phyloP scores from a whole-genome alignment of 2,113 vertebrate species.

The Dicerorhinus sumatrensis region DNA sequence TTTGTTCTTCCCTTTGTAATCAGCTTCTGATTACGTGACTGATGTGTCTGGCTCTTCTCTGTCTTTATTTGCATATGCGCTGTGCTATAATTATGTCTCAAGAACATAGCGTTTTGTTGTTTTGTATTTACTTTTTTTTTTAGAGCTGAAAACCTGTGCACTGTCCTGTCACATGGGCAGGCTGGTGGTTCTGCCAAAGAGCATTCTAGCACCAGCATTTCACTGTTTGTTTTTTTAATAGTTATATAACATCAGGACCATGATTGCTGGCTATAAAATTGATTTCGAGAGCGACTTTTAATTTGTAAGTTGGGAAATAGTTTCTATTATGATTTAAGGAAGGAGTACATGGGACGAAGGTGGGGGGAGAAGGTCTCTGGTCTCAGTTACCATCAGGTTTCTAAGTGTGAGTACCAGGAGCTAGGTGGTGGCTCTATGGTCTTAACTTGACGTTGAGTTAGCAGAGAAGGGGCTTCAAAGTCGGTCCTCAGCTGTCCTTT shows the following conservation, averaged over 20 bases:
- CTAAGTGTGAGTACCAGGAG: not conserved
- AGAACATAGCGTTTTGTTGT: not conserved
- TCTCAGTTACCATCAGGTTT: not conserved
- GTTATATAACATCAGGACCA: slow-evolving; percentile 12
- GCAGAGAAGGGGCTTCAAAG: not conserved
- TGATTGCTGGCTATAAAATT: slow-evolving; percentile 40
- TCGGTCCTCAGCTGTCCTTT: not conserved
- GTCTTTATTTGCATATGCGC: slow-evolving; percentile 7
- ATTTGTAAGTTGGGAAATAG: slow-evolving; percentile 31
- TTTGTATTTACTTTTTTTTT: slow-evolving; percentile 30
- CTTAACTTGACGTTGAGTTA: not conserved
- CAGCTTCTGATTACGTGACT: slow-evolving; percentile 47
- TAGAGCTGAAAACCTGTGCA: not conserved
- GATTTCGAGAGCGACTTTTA: slow-evolving; percentile 38
- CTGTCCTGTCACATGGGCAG: not conserved
- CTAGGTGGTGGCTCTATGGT: not conserved
- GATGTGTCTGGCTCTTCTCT: not conserved
- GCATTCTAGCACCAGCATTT: not conserved
- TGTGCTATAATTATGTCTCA: not conserved
- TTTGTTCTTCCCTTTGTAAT: not conserved
- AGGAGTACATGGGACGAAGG: not conserved
- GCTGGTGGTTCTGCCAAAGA: not conserved
- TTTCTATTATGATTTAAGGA: slow-evolving; percentile 35
- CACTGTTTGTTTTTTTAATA: not conserved
- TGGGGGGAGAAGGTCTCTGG: not conserved